These are phyloP conservation scores for Cacatua alba DNA, from an alignment of 2,113 vertebrate species.

Conservation along the genomic window DNA sequence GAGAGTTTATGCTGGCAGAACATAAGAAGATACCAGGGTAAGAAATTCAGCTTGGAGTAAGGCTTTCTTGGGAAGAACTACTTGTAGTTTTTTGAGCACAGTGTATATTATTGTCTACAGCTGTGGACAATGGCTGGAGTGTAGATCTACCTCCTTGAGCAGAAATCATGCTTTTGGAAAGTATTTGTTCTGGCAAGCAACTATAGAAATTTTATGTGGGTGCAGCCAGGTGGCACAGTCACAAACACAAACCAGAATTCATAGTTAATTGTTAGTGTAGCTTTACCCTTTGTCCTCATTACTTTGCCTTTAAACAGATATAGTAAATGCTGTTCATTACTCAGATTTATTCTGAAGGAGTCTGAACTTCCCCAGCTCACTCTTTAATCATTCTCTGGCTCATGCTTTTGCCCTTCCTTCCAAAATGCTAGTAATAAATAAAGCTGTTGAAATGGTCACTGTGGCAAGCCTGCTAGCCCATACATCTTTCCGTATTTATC, in stretches of 20 bases:
- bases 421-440: slow-evolving; percentile 13
- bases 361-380: background rate
- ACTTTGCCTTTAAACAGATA: slow-evolving; percentile 2
- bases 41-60: background rate
- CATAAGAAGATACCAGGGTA: background rate
- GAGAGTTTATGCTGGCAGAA: background rate
- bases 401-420: background rate
- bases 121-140: background rate
- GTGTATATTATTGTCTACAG: background rate
- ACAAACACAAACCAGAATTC: background rate
- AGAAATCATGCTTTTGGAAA: background rate
- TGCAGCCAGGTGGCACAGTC: background rate
- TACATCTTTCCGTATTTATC: background rate
- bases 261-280: background rate
- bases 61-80: background rate
- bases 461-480: background rate
- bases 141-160: background rate
- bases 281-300: slow-evolving; percentile 38
- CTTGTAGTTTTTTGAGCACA: background rate
- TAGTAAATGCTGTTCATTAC: slow-evolving; percentile 4
- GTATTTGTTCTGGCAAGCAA: background rate
- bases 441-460: background rate
- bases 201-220: rapidly evolving
- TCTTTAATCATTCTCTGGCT: slow-evolving; percentile 46
- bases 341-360: slow-evolving; percentile 25